Base-by-base conservation (phyloP, 2,113 vertebrate genomes). In the Nannospalax galili region DNA sequence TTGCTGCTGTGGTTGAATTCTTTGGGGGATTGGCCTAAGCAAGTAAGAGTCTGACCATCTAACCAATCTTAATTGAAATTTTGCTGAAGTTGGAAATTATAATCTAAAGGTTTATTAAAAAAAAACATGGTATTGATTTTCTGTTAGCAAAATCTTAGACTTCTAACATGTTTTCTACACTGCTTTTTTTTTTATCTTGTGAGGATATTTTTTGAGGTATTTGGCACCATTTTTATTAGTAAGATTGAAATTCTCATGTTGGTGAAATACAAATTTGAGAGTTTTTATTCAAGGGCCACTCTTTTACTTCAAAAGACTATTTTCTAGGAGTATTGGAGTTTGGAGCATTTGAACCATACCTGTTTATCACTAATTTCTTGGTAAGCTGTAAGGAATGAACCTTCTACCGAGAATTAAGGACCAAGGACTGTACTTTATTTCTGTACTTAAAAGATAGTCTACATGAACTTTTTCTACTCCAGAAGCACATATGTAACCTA, bases 1-100 rank as follows among this genome's bases (percentile, higher is more conserved):
- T 96, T 85, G 93, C 75, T 96, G 96, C 96, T 96, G 70, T 95
- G 14, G 62, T 96, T 96, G 95, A 96, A 79, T 96, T 96, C 75
- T 95, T 4, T 4, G 81, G 90, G 91, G 87, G 97, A 97, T 65
- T 97, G 95, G 64, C 92, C 74, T 96, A 28, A 97, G 60, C 82
- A 95, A 69, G 56, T 32, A 52, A 88, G 22, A 84, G 5, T 93
- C 87, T 97, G 93, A 96, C 93, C 86, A 65, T 93, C 96, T 97
- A 94, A 96, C 96, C 96, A 97, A 97, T 97, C 84, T 96, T 93
- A 88, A 67, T 60, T 80, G 90, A 93, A 92, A 95, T 98, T 98
- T 98, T 98, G 91, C 92, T 79, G 56, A 84, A 95, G 19, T 73
- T 94, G 26, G 78, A 95, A 88, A 89, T 42, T 1, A 0, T 37